Base-by-base conservation (phyloP, 2,797 vertebrate species). In the Lithobates pipiens region DNA sequence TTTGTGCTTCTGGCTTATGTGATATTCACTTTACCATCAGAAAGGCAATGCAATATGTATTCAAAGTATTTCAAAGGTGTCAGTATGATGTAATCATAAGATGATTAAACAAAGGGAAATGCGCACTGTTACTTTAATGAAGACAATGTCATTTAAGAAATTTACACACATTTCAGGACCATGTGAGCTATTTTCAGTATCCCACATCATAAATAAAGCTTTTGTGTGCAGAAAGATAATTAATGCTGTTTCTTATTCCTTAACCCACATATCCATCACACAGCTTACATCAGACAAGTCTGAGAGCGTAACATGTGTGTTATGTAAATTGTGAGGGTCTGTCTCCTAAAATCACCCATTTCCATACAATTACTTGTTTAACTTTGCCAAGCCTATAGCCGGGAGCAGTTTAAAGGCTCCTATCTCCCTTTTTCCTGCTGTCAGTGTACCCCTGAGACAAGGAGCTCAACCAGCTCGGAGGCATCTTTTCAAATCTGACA, bases 401-500 rank as follows among this genome's bases (percentile, higher is more conserved):
- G 32, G 74, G 75, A 77, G 80, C 80, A 67, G 68, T 67, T 77
- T 86, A 67, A 77, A 77, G 79, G 42, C 67, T 77, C 80, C 75
- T 63, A 73, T 68, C 69, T 78, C 75, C 80, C 80, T 72, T 68
- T 80, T 86, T 86, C 85, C 80, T 75, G 82, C 67, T 70, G 50
- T 82, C 68, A 32, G 54, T 11, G 36, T 61, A 16, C 85, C 85
- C 85, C 10, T 50, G 85, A 86, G 85, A 86, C 80, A 10, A 32
- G 27, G 34, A 83, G 80, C 74, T 46, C 71, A 82, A 86, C 85
- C 54, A 77, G 85, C 85, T 86, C 85, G 67, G 36, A 86, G 85
- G 85, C 85, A 86, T 82, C 75, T 82, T 75, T 86, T 82, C 79
- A 86, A 86, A 82, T 74, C 75, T 86, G 85, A 86, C 85, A 86